Evolutionary conservation across 2,113 vertebrate species (phyloP), one percentile per base, ranked within the genome.

Genomic region (Oophaga pumilio): DNA sequence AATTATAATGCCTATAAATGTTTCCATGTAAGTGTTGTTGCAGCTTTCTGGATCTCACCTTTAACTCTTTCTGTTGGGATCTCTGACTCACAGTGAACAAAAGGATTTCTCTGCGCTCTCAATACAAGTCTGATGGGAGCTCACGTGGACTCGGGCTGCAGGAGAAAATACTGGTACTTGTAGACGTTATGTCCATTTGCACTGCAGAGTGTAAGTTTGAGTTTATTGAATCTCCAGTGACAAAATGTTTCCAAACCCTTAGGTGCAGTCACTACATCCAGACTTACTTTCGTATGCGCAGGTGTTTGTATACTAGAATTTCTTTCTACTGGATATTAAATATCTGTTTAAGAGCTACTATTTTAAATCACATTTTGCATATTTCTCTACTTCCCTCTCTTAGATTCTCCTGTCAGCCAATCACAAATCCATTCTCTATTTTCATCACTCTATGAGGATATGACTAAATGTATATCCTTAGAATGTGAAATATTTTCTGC

Each of bases 1-100:
- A 87, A 87, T 87, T 87, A 87, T 82, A 87, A 87, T 87, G 78
- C 43, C 79, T 87, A 87, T 78, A 85, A 85, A 85, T 76, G 84
- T 85, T 85, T 85, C 78, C 28, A 82, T 87, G 86, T 52, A 85
- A 87, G 69, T 74, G 78, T 87, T 87, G 69, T 74, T 76, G 68
- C 18, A 62, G 64, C 26, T 86, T 50, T 86, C 76, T 80, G 64
- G 86, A 82, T 33, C 57, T 82, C 78, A 74, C 64, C 59, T 60
- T 87, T 87, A 87, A 87, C 78, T 79, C 79, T 2, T 82, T 17
- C 43, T 24, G 79, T 56, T 60, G n/a, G 33, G 56, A 82, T 59
- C 13, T 59, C 73, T 77, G 57, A 33, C 79, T 74, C 24, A 69
- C 12, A 73, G 22, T 0, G 43, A 74, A 82, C 57, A 53, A 62